A percentile compares a stretch with the other conserved stretches of the same genome.
phyloP scores from a whole-genome alignment of 2,113 vertebrate genomes.

The Toxostoma redivivum region DNA sequence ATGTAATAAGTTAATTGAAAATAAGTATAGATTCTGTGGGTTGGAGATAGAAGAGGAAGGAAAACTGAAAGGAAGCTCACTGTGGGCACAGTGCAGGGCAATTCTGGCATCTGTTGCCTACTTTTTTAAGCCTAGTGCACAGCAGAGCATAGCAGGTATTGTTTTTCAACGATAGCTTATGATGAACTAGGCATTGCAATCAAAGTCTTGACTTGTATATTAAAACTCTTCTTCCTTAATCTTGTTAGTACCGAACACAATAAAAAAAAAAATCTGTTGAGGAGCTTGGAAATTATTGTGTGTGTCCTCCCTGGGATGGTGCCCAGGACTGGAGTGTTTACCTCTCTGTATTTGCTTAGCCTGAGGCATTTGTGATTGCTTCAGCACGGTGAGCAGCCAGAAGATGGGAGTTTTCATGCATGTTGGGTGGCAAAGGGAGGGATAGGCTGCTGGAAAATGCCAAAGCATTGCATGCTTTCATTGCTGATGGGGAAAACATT shows the following conservation, averaged over 20 bases:
- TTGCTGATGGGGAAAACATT: constrained; percentile 5
- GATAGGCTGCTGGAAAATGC: neutral
- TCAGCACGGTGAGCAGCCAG: neutral
- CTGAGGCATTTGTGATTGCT: neutral
- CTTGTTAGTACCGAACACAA: neutral
- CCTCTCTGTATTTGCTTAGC: neutral
- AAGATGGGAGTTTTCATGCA: neutral
- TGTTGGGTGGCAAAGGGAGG: constrained; percentile 11
- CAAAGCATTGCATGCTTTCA: neutral
- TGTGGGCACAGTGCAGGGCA: neutral
- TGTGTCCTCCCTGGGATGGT: neutral
- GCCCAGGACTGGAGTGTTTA: constrained; percentile 18
- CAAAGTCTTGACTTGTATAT: neutral
- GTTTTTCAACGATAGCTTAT: neutral
- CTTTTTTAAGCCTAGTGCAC: neutral
- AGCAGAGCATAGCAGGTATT: neutral
- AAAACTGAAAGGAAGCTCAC: neutral
- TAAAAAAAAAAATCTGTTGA: neutral
- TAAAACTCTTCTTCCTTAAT: neutral
- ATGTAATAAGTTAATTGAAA: neutral
- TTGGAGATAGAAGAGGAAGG: neutral
- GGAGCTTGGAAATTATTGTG: neutral
- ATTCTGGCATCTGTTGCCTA: neutral
- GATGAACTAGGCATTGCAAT: neutral
- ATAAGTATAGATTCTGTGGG: neutral